Conservation (phyloP, 1,140 invertebrate genomes). For the Aphis gossypii region DNA sequence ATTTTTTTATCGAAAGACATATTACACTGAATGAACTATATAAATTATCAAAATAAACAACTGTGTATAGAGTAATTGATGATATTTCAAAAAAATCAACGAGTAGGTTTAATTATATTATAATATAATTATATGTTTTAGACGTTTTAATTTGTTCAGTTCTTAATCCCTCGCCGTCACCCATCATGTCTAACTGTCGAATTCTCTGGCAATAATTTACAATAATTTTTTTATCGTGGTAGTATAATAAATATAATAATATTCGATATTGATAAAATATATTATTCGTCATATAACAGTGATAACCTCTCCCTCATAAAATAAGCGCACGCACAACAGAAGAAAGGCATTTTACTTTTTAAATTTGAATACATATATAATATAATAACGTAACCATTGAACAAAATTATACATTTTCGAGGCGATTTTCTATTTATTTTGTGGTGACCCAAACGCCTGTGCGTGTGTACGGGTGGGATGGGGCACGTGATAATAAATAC, state of each 20-base stretch:
- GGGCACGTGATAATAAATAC: background rate
- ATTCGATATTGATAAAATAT: background rate
- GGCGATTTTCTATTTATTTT: slow-evolving; percentile 41
- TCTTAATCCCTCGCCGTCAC: slow-evolving; percentile 21
- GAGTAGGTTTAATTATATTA: background rate
- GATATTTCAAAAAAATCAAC: background rate
- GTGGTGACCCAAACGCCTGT: background rate
- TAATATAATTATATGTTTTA: background rate
- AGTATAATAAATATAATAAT: slow-evolving; percentile 35
- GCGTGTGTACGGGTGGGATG: background rate
- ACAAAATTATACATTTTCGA: slow-evolving; percentile 40
- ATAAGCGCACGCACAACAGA: slow-evolving; percentile 8
- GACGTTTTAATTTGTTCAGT: background rate
- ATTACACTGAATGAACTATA: background rate
- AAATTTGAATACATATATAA: background rate
- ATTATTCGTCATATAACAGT: background rate
- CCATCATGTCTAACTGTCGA: background rate
- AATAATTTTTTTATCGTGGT: background rate
- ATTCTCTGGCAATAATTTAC: background rate
- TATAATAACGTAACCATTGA: background rate
- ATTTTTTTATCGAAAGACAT: slow-evolving; percentile 31
- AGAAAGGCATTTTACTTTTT: slow-evolving; percentile 24
- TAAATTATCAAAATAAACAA: background rate
- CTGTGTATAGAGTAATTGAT: background rate
- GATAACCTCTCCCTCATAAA: background rate